These are phyloP conservation scores for Heliangelus exortis DNA, from an alignment of 2,797 vertebrate species.

Conservation along the genomic window DNA sequence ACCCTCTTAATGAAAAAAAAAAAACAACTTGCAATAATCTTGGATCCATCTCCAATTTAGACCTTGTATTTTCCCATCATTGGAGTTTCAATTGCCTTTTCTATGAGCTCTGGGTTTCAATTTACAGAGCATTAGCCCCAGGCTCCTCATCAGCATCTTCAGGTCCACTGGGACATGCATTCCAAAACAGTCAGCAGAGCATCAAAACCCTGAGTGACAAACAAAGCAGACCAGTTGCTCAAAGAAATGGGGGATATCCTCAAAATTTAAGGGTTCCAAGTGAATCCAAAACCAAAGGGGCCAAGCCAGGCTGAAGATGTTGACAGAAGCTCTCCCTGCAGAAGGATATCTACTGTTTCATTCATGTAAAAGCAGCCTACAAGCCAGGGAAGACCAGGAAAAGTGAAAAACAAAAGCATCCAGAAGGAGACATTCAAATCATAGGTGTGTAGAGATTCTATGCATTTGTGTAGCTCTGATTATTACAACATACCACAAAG, in stretches of 20 bases:
- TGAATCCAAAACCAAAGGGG: neutral
- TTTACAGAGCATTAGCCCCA: constrained; percentile 36
- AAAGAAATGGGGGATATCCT: neutral
- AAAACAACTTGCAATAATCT: constrained; percentile 25
- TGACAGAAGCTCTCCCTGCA: neutral
- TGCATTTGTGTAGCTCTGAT: neutral
- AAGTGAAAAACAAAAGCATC: neutral
- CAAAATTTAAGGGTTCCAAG: neutral
- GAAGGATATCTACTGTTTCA: neutral
- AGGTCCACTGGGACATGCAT: neutral
- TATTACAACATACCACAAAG: neutral
- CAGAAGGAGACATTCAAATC: neutral
- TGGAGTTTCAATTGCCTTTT: constrained; percentile 35
- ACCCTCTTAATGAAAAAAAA: constrained; percentile 43
- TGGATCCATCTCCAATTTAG: constrained; percentile 49
- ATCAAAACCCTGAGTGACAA: neutral
- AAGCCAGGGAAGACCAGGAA: neutral
- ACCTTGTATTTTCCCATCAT: constrained; percentile 16
- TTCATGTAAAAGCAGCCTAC: neutral
- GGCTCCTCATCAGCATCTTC: constrained; percentile 42
- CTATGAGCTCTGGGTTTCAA: constrained; percentile 34
- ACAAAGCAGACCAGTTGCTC: neutral
- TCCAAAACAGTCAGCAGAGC: neutral
- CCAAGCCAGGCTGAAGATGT: neutral
- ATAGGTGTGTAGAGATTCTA: neutral